These are phyloP conservation scores for Beaufortia kweichowensis DNA, from an alignment of 2,113 vertebrate species.

Conservation along the genomic window DNA sequence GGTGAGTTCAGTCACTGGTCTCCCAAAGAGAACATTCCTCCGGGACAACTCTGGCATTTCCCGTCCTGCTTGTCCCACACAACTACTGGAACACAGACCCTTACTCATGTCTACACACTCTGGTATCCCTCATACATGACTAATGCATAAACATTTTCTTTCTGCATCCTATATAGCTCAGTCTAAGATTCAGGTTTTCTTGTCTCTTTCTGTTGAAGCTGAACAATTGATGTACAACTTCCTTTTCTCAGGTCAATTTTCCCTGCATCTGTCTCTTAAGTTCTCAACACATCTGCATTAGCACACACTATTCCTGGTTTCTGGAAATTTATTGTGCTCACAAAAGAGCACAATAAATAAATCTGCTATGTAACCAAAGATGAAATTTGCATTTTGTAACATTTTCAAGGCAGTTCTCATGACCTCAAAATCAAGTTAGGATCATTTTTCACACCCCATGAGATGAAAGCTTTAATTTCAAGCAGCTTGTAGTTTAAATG, in stretches of 20 bases:
- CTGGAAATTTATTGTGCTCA: not conserved
- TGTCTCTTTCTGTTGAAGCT: not conserved
- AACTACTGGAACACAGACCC: constrained; percentile 24
- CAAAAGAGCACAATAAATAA: not conserved
- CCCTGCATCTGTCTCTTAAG: too few relatives aligned
- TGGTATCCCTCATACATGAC: not conserved
- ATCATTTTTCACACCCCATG: constrained; percentile 5
- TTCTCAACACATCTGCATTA: not conserved
- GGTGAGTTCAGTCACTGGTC: constrained; percentile 36
- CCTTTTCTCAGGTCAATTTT: not conserved
- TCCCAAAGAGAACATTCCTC: constrained; percentile 41
- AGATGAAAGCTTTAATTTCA: constrained; percentile 19
- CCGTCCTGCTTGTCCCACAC: constrained; percentile 41
- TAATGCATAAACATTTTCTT: constrained; percentile 9
- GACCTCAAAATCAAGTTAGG: constrained; percentile 15
- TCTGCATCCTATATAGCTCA: not conserved
- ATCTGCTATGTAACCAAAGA: not conserved
- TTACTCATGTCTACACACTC: constrained; percentile 19
- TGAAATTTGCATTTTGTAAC: not conserved
- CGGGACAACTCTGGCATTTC: constrained; percentile 56
- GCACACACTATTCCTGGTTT: not conserved
- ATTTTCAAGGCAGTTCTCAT: not conserved
- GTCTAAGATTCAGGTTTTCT: not conserved
- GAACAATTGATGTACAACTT: not conserved
- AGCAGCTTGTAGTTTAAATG: not conserved